Conservation (phyloP, 2,797 vertebrate species). For the Astyanax mexicanus region DNA sequence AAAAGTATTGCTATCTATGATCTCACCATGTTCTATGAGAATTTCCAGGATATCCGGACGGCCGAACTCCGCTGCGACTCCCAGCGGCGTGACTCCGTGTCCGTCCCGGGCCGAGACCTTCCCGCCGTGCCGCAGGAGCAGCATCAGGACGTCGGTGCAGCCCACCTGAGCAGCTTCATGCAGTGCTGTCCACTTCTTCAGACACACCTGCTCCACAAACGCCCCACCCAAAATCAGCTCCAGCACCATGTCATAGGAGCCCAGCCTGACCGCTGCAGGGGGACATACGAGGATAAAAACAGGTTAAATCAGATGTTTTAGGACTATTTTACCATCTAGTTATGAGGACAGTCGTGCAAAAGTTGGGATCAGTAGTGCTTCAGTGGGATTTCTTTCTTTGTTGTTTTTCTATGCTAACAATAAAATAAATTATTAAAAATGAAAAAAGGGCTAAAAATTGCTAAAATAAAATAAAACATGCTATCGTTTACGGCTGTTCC, state of each 20-base stretch:
- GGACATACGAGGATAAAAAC: too few relatives aligned
- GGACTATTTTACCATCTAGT: too few relatives aligned
- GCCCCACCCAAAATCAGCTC: slow-evolving; percentile 83
- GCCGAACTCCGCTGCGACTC: slow-evolving; percentile 82
- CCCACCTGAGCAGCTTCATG: slow-evolving; percentile 91
- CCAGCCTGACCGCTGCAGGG: slow-evolving; percentile 75
- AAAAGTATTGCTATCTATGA: too few relatives aligned
- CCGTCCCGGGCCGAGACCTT: slow-evolving; percentile 74
- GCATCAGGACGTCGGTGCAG: slow-evolving; percentile 74
- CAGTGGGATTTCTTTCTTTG: too few relatives aligned
- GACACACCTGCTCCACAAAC: slow-evolving; percentile 83
- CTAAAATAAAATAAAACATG: too few relatives aligned
- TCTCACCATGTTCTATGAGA: slow-evolving; percentile 83
- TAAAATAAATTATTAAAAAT: too few relatives aligned
- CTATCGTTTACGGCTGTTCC: too few relatives aligned
- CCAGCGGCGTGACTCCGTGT: slow-evolving; percentile 86
- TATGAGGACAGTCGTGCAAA: too few relatives aligned
- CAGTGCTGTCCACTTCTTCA: slow-evolving; percentile 83
- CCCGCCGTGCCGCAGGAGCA: slow-evolving; percentile 84
- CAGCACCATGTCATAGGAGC: slow-evolving; percentile 80
- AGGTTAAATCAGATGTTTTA: too few relatives aligned
- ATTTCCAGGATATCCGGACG: slow-evolving; percentile 83
- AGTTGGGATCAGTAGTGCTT: too few relatives aligned
- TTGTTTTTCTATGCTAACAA: too few relatives aligned
- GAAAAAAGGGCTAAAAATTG: too few relatives aligned